Evolutionary conservation across 2,113 vertebrate genomes (phyloP).

Genomic region (Sebastes schlegelii): DNA sequence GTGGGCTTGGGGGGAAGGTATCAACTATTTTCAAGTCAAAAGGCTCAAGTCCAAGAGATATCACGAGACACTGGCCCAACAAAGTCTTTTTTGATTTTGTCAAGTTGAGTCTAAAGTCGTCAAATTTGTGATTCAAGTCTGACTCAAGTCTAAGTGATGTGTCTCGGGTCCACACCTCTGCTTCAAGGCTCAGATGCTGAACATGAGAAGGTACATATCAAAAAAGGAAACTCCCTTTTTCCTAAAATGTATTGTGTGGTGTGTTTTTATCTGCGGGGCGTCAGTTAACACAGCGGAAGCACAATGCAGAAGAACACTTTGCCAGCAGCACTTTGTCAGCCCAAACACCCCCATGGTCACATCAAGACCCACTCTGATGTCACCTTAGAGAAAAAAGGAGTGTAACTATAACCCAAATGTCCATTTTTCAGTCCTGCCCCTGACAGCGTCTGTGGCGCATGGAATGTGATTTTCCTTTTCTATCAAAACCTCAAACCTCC

Average conservation of each 20-base stretch:
- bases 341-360: neutral
- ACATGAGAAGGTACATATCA: neutral
- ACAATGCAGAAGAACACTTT: neutral
- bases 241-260: neutral
- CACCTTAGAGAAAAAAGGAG: neutral
- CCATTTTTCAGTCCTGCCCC: neutral
- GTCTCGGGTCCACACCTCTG: too few relatives aligned
- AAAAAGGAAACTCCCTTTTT: neutral
- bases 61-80: too few relatives aligned
- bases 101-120: too few relatives aligned
- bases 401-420: neutral
- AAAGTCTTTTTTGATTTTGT: too few relatives aligned
- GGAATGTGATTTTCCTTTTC: neutral
- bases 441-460: neutral
- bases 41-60: too few relatives aligned
- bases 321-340: neutral
- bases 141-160: too few relatives aligned
- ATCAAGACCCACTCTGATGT: neutral
- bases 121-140: too few relatives aligned
- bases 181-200: neutral
- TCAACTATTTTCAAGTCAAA: too few relatives aligned
- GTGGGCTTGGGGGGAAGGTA: too few relatives aligned
- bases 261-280: neutral
- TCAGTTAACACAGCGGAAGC: neutral
- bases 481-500: neutral